Percentiles rank a stretch among this genome's conserved stretches.
These are phyloP conservation scores for Callosobruchus maculatus DNA, from an alignment of 2,888 invertebrate genomes.

Conservation along the genomic window DNA sequence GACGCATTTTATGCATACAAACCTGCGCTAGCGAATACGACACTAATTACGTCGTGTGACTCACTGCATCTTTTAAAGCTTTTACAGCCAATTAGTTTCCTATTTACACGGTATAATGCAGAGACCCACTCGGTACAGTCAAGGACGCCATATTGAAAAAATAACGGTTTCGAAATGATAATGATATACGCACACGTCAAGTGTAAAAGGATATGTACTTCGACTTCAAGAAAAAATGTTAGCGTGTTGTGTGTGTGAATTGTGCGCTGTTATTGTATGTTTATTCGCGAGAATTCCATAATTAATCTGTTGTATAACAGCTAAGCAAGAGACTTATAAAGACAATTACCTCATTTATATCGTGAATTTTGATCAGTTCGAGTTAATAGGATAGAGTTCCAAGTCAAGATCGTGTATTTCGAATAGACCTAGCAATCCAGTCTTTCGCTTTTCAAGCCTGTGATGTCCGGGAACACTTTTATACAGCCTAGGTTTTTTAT, in stretches of 20 bases:
- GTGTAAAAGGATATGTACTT: background rate
- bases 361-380: too few relatives aligned
- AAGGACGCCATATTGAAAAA: background rate
- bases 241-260: background rate
- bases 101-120: background rate
- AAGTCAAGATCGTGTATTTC: too few relatives aligned
- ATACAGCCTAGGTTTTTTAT: too few relatives aligned
- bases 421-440: too few relatives aligned
- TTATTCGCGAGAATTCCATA: background rate
- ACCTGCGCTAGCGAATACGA: background rate
- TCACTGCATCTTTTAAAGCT: background rate
- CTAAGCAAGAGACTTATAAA: too few relatives aligned
- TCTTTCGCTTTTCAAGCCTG: too few relatives aligned
- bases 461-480: too few relatives aligned
- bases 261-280: background rate
- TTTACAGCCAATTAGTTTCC: background rate
- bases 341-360: too few relatives aligned
- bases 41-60: background rate
- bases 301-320: background rate
- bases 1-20: background rate
- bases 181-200: background rate
- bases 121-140: background rate
- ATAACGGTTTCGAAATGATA: background rate
- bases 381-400: too few relatives aligned
- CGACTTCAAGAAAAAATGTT: background rate